Conservation (phyloP, 2,888 invertebrate species). For the Sphinx pinastri region DNA sequence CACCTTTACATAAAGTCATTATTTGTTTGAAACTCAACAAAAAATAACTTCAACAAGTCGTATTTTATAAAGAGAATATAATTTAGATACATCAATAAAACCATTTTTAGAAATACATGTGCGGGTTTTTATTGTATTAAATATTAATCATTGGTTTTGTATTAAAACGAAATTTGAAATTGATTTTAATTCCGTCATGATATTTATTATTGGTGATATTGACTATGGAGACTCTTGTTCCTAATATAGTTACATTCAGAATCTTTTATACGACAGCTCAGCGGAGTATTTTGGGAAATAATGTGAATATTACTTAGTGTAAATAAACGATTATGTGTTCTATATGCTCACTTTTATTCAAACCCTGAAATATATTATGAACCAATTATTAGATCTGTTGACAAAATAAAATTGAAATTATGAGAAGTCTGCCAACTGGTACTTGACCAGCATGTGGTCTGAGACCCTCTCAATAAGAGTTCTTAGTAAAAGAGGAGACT, state of each 20-base stretch:
- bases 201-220: slow-evolving; percentile 25
- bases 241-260: slow-evolving; percentile 44
- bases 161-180: neutral
- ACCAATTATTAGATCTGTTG: too few relatives aligned
- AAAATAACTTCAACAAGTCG: neutral
- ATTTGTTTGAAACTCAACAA: neutral
- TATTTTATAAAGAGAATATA: too few relatives aligned
- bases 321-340: slow-evolving; percentile 82
- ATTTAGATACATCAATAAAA: too few relatives aligned
- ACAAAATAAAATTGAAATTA: too few relatives aligned
- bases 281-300: slow-evolving; percentile 42
- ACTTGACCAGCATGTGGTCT: too few relatives aligned
- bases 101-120: too few relatives aligned
- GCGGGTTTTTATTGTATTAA: too few relatives aligned
- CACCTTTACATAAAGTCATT: slow-evolving; percentile 25
- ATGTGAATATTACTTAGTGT: slow-evolving; percentile 77
- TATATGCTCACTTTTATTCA: slow-evolving; percentile 33
- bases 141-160: neutral
- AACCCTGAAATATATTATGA: slow-evolving; percentile 5
- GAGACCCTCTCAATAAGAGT: too few relatives aligned
- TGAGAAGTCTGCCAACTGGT: too few relatives aligned
- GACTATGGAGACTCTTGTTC: slow-evolving; percentile 41
- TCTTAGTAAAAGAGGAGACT: too few relatives aligned
- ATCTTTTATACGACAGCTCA: slow-evolving; percentile 34
- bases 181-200: neutral